phyloP scores from a whole-genome alignment of 2,888 invertebrate genomes.

The Scotopteryx bipunctaria region DNA sequence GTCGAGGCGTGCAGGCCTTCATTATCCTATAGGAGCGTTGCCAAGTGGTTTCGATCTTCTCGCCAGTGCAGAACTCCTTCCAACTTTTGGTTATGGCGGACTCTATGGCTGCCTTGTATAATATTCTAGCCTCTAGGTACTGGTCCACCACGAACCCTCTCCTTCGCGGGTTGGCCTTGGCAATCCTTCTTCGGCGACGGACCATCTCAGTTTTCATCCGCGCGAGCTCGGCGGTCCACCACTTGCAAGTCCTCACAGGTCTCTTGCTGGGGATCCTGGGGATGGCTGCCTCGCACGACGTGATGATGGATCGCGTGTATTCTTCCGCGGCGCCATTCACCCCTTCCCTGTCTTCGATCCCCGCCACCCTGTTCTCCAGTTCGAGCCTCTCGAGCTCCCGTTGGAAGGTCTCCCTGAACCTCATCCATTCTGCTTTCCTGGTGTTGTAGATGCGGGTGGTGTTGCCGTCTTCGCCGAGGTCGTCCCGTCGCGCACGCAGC shows the following conservation, averaged over 20 bases:
- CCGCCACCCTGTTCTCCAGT: neutral
- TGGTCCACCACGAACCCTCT: neutral
- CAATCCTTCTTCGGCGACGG: neutral
- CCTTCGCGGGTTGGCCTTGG: neutral
- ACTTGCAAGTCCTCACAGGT: neutral
- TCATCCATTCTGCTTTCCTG: neutral
- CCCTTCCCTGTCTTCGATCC: neutral
- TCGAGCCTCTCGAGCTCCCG: neutral
- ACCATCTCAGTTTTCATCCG: neutral
- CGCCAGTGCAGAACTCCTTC: conserved; percentile 2
- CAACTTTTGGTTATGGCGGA: neutral
- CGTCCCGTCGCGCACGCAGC: neutral
- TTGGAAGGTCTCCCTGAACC: neutral
- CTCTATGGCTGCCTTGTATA: neutral
- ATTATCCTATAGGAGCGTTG: neutral
- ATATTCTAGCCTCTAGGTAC: neutral
- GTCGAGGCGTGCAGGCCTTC: neutral
- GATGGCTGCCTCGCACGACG: neutral
- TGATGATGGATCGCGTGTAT: neutral
- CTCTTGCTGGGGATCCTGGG: neutral
- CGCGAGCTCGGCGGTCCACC: neutral
- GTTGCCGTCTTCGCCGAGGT: neutral
- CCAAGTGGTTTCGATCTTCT: neutral
- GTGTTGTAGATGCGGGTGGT: neutral
- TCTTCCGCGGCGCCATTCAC: neutral